Conservation (phyloP, 1,140 invertebrate genomes). For the Euglossa dilemma region DNA sequence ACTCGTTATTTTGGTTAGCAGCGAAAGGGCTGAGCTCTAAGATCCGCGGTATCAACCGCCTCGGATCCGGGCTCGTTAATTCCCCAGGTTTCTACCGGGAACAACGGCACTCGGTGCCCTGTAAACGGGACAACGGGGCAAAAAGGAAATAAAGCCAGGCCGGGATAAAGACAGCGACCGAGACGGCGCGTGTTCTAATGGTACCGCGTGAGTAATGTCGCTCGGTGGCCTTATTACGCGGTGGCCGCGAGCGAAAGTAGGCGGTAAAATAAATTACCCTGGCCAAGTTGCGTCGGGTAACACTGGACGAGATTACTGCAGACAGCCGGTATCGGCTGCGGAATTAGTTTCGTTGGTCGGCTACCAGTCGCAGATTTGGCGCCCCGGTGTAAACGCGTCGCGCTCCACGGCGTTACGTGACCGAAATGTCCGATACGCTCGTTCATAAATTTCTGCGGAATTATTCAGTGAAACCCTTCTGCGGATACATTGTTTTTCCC, state of each 20-base stretch:
- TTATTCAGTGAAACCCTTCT: conserved; percentile 44
- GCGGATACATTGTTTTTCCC: conserved; percentile 33
- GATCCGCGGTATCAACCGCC: neutral
- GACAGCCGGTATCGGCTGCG: conserved; percentile 34
- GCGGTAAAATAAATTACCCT: conserved; percentile 61
- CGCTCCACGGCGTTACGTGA: conserved; percentile 61
- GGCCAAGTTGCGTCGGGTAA: conserved; percentile 34
- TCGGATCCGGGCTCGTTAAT: neutral
- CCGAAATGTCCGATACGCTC: conserved; percentile 54
- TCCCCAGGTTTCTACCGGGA: neutral
- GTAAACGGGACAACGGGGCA: neutral
- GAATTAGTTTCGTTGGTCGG: conserved; percentile 61
- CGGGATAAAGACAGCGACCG: conserved; percentile 19
- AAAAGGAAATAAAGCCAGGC: conserved; percentile 2
- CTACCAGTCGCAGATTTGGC: conserved; percentile 58
- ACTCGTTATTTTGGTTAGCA: neutral
- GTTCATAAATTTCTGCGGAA: conserved; percentile 58
- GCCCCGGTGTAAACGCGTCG: conserved; percentile 54
- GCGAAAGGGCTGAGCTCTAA: neutral
- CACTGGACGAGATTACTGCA: conserved; percentile 46
- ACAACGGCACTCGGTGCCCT: neutral
- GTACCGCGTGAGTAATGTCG: conserved; percentile 16
- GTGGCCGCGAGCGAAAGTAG: conserved; percentile 13
- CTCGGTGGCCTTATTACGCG: conserved; percentile 28
- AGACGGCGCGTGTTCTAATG: neutral